phyloP scores from a whole-genome alignment of 2,797 vertebrate genomes.

The Euphonia xanthogaster region DNA sequence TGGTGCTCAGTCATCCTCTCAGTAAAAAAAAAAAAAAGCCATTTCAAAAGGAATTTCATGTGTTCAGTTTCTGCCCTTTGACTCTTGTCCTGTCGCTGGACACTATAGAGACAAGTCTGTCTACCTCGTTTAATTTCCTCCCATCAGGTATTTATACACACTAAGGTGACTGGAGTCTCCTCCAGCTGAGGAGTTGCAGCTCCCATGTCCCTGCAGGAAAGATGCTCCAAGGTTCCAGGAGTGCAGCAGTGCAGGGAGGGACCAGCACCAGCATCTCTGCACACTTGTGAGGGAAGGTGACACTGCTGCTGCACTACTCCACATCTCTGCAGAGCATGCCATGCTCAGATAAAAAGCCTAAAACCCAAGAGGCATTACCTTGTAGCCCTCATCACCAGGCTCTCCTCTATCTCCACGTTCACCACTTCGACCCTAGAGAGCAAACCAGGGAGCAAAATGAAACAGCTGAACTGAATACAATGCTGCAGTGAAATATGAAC shows the following conservation, averaged over 20 bases:
- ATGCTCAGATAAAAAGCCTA: background rate
- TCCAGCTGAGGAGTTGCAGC: background rate
- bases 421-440: conserved; percentile 84
- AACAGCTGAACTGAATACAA: background rate
- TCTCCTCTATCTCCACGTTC: conserved; percentile 90
- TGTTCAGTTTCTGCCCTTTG: background rate
- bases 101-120: background rate
- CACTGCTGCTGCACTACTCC: background rate
- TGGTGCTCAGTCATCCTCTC: background rate
- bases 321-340: background rate
- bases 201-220: background rate
- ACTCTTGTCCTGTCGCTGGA: background rate
- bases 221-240: background rate
- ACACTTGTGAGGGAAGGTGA: background rate
- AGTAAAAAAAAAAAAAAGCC: background rate
- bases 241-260: background rate
- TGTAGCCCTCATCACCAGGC: conserved; percentile 88
- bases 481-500: background rate
- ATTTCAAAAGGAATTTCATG: background rate
- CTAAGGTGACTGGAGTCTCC: background rate
- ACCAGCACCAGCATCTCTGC: background rate
- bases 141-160: background rate
- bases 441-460: conserved; percentile 53
- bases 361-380: conserved; percentile 76
- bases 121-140: background rate